These are phyloP conservation scores for Beaufortia kweichowensis DNA, from an alignment of 2,113 vertebrate species.

Conservation along the genomic window DNA sequence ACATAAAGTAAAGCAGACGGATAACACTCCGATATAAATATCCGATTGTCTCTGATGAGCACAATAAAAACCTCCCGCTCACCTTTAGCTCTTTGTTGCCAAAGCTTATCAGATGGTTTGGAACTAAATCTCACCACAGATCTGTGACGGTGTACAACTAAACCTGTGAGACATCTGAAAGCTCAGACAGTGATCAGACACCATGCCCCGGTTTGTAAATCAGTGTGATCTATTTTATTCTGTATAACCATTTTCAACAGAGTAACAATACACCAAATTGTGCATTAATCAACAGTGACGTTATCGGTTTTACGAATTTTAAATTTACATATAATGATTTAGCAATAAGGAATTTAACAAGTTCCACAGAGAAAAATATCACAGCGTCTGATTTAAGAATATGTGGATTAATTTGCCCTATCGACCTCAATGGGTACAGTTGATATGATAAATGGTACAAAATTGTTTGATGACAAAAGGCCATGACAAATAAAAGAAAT, in stretches of 20 bases:
- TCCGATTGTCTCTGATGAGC: neutral
- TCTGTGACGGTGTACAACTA: neutral
- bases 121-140: too few species aligned
- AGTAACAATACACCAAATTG: conserved; percentile 79
- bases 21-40: neutral
- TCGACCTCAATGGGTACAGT: conserved; percentile 16
- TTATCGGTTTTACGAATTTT: conserved; percentile 70
- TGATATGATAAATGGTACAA: conserved; percentile 33
- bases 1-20: neutral
- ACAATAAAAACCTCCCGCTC: neutral
- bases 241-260: conserved; percentile 64
- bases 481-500: too few species aligned
- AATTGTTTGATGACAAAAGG: neutral
- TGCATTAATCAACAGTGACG: conserved; percentile 78
- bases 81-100: neutral
- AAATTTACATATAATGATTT: conserved; percentile 75
- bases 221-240: conserved; percentile 69
- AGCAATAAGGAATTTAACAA: conserved; percentile 56
- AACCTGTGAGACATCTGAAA: neutral
- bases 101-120: neutral
- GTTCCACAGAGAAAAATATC: conserved; percentile 42
- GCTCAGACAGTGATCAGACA: neutral
- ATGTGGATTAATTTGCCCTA: neutral
- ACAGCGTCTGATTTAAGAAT: conserved; percentile 36
- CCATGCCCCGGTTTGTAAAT: neutral